Evolutionary conservation across 2,113 vertebrate genomes (phyloP).

Genomic region (Vulpes vulpes): DNA sequence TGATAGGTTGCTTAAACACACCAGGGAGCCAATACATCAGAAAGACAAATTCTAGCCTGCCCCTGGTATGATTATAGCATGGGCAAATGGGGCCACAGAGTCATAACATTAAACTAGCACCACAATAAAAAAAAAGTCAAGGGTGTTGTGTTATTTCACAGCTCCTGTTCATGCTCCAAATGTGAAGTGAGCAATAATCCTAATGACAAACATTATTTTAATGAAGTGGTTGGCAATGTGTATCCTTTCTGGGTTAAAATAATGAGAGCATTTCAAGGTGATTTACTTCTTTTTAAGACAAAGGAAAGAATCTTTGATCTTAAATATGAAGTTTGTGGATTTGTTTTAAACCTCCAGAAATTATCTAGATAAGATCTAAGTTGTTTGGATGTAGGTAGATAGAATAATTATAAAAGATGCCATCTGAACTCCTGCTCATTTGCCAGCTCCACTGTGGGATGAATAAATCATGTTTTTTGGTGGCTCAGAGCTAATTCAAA

Average conservation of each 20-base stretch:
- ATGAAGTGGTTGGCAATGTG: background rate
- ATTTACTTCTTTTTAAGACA: slow-evolving; percentile 28
- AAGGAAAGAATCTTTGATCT: background rate
- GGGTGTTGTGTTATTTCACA: background rate
- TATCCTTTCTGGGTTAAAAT: background rate
- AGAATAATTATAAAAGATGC: background rate
- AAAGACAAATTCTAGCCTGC: slow-evolving; percentile 37
- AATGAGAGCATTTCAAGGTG: background rate
- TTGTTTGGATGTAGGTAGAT: background rate
- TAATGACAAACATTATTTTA: background rate
- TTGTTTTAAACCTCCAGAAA: background rate
- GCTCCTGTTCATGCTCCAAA: background rate
- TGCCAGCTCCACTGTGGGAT: background rate
- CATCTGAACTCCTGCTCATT: background rate
- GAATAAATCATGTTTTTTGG: background rate
- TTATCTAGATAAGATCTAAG: background rate
- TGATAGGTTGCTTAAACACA: background rate
- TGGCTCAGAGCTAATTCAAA: background rate
- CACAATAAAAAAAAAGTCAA: background rate
- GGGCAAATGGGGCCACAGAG: background rate
- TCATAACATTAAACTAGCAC: background rate
- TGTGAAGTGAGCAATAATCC: background rate
- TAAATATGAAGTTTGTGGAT: background rate
- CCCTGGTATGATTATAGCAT: background rate
- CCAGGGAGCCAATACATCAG: slow-evolving; percentile 13